Conservation (phyloP, 2,113 vertebrate genomes). For the Azemiops feae region DNA sequence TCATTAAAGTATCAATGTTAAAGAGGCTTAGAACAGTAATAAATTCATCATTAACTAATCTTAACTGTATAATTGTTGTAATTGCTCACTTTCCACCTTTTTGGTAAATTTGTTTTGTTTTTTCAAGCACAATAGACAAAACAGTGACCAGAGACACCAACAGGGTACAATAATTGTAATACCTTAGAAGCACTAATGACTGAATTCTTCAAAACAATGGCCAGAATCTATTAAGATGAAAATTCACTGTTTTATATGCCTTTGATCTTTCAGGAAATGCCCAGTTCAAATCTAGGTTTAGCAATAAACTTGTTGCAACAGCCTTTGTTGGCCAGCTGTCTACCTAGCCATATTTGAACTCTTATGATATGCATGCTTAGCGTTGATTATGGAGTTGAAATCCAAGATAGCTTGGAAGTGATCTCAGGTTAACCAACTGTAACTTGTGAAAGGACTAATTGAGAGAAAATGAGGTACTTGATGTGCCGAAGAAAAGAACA, state of each 20-base stretch:
- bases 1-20: slow-evolving; percentile 61
- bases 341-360: neutral
- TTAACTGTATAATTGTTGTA: slow-evolving; percentile 40
- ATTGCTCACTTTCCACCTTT: neutral
- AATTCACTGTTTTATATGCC: neutral
- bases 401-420: neutral
- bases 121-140: neutral
- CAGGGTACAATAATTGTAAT: neutral
- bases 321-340: neutral
- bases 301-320: neutral
- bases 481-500: neutral
- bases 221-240: neutral
- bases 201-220: neutral
- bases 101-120: neutral
- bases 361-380: neutral
- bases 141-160: neutral
- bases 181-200: neutral
- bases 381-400: neutral
- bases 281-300: neutral
- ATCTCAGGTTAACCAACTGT: neutral
- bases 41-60: slow-evolving; percentile 52
- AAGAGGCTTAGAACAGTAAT: slow-evolving; percentile 51
- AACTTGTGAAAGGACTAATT: neutral
- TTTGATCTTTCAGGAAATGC: neutral
- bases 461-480: neutral